Evolutionary conservation across 2,888 invertebrate genomes (phyloP), one percentile per base, ranked within the genome.

Genomic region (Eurois occulta): DNA sequence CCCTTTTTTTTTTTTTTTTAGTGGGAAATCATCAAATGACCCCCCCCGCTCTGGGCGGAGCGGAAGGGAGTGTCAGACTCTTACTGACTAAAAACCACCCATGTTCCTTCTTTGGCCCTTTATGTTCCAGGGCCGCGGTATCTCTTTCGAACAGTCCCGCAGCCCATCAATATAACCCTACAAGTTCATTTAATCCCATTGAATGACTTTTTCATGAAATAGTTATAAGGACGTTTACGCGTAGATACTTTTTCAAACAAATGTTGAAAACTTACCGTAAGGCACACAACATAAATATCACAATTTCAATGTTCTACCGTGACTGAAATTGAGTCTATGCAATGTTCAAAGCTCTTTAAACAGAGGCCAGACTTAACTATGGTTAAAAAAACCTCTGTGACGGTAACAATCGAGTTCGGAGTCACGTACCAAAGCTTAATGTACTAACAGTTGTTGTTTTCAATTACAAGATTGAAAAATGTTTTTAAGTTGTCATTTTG

Each of bases 401-500:
- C 69, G 73, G n/a, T 86, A 86, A 71, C 75, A 38, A 80, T 78
- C 70, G 46, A 73, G 52, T 65, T 67, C 18, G 18, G 24, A 72
- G 83, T 84, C 83, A 84, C 84, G 84, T 86, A 85, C 70, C 38
- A 75, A 67, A 60, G 18, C 65, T 41, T 76, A 72, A 21, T 67
- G 76, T 76, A 72, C 68, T 65, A 68, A 55, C 55, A 35, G 72
- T 82, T 70, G 60, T 58, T 72, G 77, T 74, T 83, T 86, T 75
- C 77, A 86, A 84, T 86, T 75, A 84, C 72, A 75, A 64, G 58
- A 75, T 75, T 67, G 43, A 72, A 79, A 68, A 86, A 83, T 76
- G 62, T 64, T 46, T 46, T 38, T 64, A 35, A 46, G 70, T 55
- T 62, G n/a, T 32, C 60, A 43, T 69, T 70, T 74, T 64, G 72